These are phyloP conservation scores for Pangasius sanitwongsei DNA, from an alignment of 2,797 vertebrate species.

Conservation along the genomic window DNA sequence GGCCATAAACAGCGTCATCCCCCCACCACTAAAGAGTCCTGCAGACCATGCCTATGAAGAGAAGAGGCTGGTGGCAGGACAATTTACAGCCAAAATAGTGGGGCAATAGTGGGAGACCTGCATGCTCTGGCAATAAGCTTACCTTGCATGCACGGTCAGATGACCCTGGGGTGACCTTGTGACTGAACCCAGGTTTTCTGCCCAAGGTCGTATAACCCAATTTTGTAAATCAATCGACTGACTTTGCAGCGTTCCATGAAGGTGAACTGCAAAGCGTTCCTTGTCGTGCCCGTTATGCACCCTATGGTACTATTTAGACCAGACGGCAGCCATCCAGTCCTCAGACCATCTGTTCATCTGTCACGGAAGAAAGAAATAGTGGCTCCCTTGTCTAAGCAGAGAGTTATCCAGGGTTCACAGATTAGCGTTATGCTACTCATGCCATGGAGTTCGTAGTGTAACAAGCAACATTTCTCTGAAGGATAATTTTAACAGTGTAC, in stretches of 20 bases:
- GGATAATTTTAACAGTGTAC: background rate
- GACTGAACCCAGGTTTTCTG: background rate
- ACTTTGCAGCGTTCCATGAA: conserved; percentile 29
- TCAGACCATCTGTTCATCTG: conserved; percentile 26
- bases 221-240: conserved; percentile 3
- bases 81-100: background rate
- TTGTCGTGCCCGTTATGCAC: conserved; percentile 10
- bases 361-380: conserved; percentile 21
- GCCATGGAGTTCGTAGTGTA: background rate
- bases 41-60: background rate
- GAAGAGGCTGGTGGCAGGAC: background rate
- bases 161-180: conserved; percentile 13
- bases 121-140: background rate
- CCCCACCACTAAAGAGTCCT: background rate
- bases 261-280: conserved; percentile 21
- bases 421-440: background rate
- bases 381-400: background rate
- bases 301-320: conserved; percentile 32
- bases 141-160: background rate
- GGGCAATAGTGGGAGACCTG: background rate
- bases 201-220: background rate
- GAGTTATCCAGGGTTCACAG: conserved; percentile 1
- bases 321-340: conserved; percentile 28
- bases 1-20: background rate
- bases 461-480: background rate